Evolutionary conservation across 2,888 invertebrate genomes (phyloP).

Genomic region (Troides oblongomaculatus): DNA sequence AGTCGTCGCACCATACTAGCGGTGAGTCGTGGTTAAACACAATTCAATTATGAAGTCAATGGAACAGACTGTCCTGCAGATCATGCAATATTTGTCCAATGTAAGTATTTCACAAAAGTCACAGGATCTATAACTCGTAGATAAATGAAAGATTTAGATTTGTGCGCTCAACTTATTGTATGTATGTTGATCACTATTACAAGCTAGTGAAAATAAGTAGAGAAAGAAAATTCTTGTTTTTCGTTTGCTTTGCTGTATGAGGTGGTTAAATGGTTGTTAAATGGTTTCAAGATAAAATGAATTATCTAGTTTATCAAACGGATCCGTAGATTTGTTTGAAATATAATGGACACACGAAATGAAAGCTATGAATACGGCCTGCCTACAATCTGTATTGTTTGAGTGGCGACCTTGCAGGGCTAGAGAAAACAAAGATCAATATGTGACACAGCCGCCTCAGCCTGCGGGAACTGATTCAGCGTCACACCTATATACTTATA

Average conservation of each 20-base stretch:
- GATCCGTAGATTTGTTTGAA: too few relatives aligned
- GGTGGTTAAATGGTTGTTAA: too few relatives aligned
- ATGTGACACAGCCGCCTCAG: constrained; percentile 16
- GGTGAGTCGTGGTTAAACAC: constrained; percentile 1
- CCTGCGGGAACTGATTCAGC: constrained; percentile 4
- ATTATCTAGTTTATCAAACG: too few relatives aligned
- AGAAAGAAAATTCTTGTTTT: too few relatives aligned
- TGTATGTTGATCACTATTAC: too few relatives aligned
- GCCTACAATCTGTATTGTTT: constrained; percentile 16
- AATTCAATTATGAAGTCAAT: constrained; percentile 39
- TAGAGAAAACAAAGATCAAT: constrained; percentile 25
- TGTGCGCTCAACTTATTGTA: too few relatives aligned
- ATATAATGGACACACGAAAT: neutral
- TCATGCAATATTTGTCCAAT: constrained; percentile 35
- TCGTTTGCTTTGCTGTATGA: too few relatives aligned
- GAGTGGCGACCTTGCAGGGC: constrained; percentile 21
- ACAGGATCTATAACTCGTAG: too few relatives aligned
- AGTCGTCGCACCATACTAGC: constrained; percentile 7
- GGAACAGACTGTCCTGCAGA: constrained; percentile 42
- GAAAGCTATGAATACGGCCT: neutral
- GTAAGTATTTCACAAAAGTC: constrained; percentile 20
- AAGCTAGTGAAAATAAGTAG: too few relatives aligned
- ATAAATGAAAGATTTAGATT: too few relatives aligned
- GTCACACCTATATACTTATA: constrained; percentile 1
- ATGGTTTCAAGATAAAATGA: too few relatives aligned